These are phyloP conservation scores for Drosophila teissieri DNA, from an alignment of 1,140 invertebrate genomes.

Conservation along the genomic window DNA sequence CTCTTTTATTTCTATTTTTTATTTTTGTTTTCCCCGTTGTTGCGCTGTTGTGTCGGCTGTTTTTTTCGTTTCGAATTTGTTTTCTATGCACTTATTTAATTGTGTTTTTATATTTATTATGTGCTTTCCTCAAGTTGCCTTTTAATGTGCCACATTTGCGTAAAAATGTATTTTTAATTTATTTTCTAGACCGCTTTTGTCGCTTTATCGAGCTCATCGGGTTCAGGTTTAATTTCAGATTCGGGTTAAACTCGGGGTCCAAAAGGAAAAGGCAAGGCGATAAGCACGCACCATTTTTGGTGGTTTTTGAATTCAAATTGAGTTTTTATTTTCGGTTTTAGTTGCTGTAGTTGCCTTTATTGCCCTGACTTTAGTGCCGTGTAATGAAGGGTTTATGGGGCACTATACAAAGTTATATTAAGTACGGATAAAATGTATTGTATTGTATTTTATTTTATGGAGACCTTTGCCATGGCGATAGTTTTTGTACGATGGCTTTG, in stretches of 20 bases:
- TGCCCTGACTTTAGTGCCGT: constrained; percentile 50
- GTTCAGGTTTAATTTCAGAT: constrained; percentile 44
- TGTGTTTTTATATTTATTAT: constrained; percentile 81
- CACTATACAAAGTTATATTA: constrained; percentile 45
- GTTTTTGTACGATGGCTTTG: constrained; percentile 22
- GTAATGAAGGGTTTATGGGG: constrained; percentile 72
- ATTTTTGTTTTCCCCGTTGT: constrained; percentile 5
- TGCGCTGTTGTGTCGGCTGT: constrained; percentile 23
- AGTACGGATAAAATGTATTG: constrained; percentile 14
- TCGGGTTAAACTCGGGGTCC: constrained; percentile 25
- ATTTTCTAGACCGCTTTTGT: constrained; percentile 69
- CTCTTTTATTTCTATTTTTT: constrained; percentile 45
- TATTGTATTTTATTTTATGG: constrained; percentile 24
- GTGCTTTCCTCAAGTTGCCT: constrained; percentile 65
- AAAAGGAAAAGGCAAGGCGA: constrained; percentile 48
- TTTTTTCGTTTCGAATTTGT: constrained; percentile 45
- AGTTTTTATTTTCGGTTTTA: constrained; percentile 69
- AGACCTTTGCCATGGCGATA: constrained; percentile 10
- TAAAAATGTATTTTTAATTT: constrained; percentile 82
- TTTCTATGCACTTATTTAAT: constrained; percentile 77
- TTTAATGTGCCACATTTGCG: constrained; percentile 77
- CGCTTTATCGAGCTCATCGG: constrained; percentile 74
- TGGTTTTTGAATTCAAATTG: constrained; percentile 71
- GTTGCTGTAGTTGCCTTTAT: constrained; percentile 40
- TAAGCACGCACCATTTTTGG: constrained; percentile 74